Percentiles rank a stretch among this genome's conserved stretches.
Conservation (phyloP, 1,140 invertebrate genomes). For the Alviniconcha marisindica region DNA sequence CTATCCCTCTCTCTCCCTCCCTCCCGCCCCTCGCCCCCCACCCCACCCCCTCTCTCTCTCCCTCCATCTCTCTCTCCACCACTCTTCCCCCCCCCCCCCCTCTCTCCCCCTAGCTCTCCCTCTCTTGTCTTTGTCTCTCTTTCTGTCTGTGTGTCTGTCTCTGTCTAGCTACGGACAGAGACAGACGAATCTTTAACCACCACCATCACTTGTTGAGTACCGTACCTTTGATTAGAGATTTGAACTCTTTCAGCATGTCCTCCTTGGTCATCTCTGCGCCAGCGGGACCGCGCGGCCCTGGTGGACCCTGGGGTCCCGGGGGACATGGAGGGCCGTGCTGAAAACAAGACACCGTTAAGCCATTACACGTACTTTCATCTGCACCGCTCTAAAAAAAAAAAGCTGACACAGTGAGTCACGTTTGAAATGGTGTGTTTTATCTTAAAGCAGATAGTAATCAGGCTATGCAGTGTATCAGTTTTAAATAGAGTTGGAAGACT, state of each 20-base stretch:
- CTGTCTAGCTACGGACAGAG: no score
- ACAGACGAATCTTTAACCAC: no score
- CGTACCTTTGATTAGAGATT: conserved; percentile 60
- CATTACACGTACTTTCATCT: not conserved
- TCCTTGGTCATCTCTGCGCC: conserved; percentile 61
- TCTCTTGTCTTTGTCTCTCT: no score
- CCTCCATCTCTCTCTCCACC: no score
- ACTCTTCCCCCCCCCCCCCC: no score
- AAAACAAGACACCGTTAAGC: conserved; percentile 28
- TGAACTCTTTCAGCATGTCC: conserved; percentile 60
- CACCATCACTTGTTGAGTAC: no score
- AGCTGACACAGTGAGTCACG: not conserved
- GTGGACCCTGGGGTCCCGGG: conserved; percentile 55
- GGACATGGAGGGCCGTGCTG: conserved; percentile 52
- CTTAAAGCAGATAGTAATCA: not conserved
- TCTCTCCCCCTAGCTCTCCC: no score
- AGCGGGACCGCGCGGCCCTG: conserved; percentile 59
- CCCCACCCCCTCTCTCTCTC: no score
- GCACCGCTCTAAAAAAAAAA: not conserved
- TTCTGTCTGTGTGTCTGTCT: no score
- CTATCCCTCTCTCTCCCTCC: no score
- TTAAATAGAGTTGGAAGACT: not conserved
- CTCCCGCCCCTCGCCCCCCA: no score
- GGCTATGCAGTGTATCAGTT: no score
- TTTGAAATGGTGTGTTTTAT: not conserved